Evolutionary conservation across 2,113 vertebrate species (phyloP).

Genomic region (Oncorhynchus mykiss): DNA sequence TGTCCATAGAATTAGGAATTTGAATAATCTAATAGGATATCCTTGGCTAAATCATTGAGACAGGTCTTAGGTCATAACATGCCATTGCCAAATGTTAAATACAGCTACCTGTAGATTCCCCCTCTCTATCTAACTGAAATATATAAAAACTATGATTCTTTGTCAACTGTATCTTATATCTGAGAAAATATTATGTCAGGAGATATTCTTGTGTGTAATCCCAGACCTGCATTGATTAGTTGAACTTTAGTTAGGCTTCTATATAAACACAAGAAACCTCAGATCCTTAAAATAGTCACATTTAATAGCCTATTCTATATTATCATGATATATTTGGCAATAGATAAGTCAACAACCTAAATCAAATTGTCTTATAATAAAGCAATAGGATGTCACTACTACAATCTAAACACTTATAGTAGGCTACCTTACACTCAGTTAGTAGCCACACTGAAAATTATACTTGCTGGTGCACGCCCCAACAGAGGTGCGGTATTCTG

Average conservation of each 20-base stretch:
- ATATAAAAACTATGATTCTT: background rate
- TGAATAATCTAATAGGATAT: too few species aligned
- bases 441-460: background rate
- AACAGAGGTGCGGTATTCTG: conserved; percentile 23
- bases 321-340: background rate
- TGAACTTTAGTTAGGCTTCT: background rate
- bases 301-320: background rate
- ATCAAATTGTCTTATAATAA: background rate
- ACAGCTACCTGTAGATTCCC: background rate
- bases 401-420: too few species aligned
- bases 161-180: background rate
- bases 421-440: background rate
- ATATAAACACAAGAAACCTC: too few species aligned
- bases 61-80: too few species aligned
- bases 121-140: background rate
- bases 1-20: too few species aligned
- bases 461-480: conserved; percentile 55
- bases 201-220: too few species aligned
- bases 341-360: background rate
- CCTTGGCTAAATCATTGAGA: too few species aligned
- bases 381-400: background rate
- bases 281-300: background rate
- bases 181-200: too few species aligned
- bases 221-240: too few species aligned
- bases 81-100: too few species aligned